phyloP scores from a whole-genome alignment of 2,888 invertebrate genomes.

The Romanomermis culicivorax region DNA sequence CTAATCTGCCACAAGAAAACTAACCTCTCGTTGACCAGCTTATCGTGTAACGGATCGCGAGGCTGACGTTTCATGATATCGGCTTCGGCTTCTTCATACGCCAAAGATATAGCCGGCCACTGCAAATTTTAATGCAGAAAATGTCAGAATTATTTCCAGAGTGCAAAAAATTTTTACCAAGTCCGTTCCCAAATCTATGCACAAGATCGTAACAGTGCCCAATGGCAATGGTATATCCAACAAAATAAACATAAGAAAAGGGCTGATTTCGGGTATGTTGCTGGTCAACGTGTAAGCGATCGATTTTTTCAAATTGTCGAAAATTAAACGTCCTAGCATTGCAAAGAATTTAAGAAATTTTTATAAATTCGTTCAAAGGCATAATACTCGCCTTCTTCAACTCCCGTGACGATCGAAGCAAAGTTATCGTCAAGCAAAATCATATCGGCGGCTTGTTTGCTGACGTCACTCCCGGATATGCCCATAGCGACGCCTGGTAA shows the following conservation, averaged over 20 bases:
- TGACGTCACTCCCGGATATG: constrained; percentile 38
- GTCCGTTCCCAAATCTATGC: constrained; percentile 39
- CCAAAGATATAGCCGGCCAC: constrained; percentile 51
- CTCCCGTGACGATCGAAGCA: constrained; percentile 78
- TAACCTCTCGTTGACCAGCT: constrained; percentile 53
- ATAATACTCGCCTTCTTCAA: constrained; percentile 40
- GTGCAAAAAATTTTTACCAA: constrained; percentile 25
- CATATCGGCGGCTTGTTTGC: constrained; percentile 95
- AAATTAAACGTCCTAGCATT: constrained; percentile 34
- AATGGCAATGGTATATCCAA: constrained; percentile 36
- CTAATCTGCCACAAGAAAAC: too few relatives aligned
- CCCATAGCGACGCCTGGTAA: constrained; percentile 36
- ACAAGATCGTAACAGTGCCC: constrained; percentile 37
- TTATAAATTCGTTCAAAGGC: too few relatives aligned
- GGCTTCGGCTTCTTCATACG: constrained; percentile 48
- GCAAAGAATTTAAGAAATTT: neutral
- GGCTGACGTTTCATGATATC: constrained; percentile 49
- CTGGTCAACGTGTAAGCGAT: constrained; percentile 39
- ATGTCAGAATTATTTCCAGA: neutral
- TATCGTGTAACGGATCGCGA: constrained; percentile 42
- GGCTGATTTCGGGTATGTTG: constrained; percentile 37
- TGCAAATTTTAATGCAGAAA: constrained; percentile 30
- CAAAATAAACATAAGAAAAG: constrained; percentile 36
- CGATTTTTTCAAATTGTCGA: constrained; percentile 39
- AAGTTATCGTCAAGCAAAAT: constrained; percentile 95